A percentile compares a stretch with the other conserved stretches of the same genome.
Evolutionary conservation across 2,797 vertebrate genomes (phyloP).

Genomic region (Oreochromis grahami): DNA sequence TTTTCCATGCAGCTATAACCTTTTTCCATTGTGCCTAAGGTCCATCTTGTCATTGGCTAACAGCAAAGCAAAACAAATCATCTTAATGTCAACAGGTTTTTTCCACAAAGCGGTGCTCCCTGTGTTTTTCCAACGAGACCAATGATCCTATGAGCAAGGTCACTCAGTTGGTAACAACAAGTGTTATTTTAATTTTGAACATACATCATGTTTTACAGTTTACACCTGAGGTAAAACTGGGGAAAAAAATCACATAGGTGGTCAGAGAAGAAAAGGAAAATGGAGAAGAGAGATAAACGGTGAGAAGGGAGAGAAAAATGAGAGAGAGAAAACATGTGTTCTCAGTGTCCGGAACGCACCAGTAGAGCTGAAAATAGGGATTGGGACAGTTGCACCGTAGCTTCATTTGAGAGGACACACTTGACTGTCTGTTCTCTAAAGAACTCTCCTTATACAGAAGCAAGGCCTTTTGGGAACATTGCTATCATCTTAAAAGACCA

Average conservation of each 20-base stretch:
- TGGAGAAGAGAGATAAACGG: not conserved
- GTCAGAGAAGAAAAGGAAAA: not conserved
- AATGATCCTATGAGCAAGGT: not conserved
- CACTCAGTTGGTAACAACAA: not conserved
- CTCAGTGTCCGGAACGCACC: constrained; percentile 46
- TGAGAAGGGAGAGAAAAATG: not conserved
- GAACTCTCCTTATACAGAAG: constrained; percentile 56
- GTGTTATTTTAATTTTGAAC: not conserved
- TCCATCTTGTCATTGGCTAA: constrained; percentile 33
- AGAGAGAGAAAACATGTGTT: constrained; percentile 64
- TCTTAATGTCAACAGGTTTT: constrained; percentile 49
- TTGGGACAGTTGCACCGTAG: constrained; percentile 40
- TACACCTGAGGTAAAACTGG: not conserved
- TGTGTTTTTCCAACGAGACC: constrained; percentile 9
- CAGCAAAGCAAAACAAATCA: constrained; percentile 51
- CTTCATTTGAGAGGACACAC: constrained; percentile 66
- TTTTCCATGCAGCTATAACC: constrained; percentile 19
- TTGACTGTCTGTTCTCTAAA: constrained; percentile 65
- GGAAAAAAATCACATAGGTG: not conserved
- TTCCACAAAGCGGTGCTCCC: constrained; percentile 19
- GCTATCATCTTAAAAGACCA: constrained; percentile 61
- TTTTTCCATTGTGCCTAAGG: constrained; percentile 26
- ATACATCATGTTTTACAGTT: not conserved
- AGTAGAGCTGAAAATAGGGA: constrained; percentile 71
- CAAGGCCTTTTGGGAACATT: constrained; percentile 50